Conservation (phyloP, 2,113 vertebrate genomes). For the Mirounga angustirostris region DNA sequence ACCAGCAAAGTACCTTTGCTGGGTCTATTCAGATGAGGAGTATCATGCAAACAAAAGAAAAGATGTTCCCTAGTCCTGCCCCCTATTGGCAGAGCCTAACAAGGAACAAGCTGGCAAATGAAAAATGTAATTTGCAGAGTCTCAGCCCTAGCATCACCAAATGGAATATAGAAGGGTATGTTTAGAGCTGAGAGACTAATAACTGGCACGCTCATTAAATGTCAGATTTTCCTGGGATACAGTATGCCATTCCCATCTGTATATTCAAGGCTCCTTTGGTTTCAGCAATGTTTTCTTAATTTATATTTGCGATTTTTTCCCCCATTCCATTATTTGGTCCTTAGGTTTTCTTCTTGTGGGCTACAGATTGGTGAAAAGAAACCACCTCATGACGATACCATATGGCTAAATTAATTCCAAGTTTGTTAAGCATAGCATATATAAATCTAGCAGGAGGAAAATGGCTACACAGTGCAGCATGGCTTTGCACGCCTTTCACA, state of each 20-base stretch:
- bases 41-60: not conserved
- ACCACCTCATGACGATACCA: not conserved
- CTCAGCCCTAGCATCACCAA: not conserved
- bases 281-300: conserved; percentile 39
- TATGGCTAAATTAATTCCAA: not conserved
- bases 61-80: not conserved
- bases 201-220: conserved; percentile 1
- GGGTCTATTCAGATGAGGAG: not conserved
- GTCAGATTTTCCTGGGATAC: conserved; percentile 9
- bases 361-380: conserved; percentile 20
- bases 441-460: not conserved
- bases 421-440: conserved; percentile 9
- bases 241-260: not conserved
- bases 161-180: not conserved
- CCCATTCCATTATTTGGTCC: not conserved
- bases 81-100: not conserved
- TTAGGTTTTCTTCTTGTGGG: conserved; percentile 20
- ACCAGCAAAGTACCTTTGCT: not conserved
- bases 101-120: not conserved
- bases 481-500: not conserved
- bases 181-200: not conserved
- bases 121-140: conserved; percentile 9
- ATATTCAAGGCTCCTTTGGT: not conserved
- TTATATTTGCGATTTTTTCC: not conserved
- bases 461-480: not conserved